Evolutionary conservation across 2,888 invertebrate genomes (phyloP).

Genomic region (Ptychoptera albimana): DNA sequence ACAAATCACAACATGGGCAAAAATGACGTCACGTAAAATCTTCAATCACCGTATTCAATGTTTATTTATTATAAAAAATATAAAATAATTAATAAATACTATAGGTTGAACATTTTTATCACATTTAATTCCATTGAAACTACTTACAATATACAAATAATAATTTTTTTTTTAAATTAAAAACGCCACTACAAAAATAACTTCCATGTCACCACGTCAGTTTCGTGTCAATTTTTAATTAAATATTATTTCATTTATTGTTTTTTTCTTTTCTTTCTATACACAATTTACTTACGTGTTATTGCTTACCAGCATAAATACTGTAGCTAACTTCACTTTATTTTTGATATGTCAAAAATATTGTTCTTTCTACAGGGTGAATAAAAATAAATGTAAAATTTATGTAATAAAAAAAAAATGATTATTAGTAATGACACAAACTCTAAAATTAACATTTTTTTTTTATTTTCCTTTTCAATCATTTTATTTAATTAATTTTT

Average conservation of each 20-base stretch:
- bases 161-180: neutral
- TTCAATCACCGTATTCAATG: neutral
- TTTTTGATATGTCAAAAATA: neutral
- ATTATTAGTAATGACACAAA: no score
- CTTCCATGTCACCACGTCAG: conserved; percentile 5
- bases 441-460: no score
- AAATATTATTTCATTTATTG: no score
- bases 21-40: neutral
- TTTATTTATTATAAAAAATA: neutral
- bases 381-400: no score
- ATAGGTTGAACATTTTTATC: neutral
- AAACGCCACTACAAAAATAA: neutral
- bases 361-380: no score
- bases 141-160: neutral
- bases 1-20: neutral
- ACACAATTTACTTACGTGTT: no score
- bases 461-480: no score
- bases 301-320: no score
- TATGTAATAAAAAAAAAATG: no score
- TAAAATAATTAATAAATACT: neutral
- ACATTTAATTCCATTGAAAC: neutral
- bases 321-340: conserved; percentile 1
- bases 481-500: no score
- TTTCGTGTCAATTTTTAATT: neutral
- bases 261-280: no score